Evolutionary conservation across 2,113 vertebrate species (phyloP), one percentile per base, ranked within the genome.

Genomic region (Ursus arctos): DNA sequence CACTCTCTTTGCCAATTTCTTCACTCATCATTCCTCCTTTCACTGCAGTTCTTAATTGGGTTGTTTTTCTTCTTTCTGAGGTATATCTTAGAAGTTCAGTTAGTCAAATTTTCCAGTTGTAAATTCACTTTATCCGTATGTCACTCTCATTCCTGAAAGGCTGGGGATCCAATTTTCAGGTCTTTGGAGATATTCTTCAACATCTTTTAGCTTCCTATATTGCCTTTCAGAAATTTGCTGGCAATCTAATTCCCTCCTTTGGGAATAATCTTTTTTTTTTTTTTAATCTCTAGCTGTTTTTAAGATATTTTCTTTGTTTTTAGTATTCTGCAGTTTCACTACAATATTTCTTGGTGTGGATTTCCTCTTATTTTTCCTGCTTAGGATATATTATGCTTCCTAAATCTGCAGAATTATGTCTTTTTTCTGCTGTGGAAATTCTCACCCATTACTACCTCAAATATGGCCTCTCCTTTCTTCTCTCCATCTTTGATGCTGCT

Each of bases 21-120:
- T 77, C 36, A 31, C 36, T 93, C 13, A 26, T 6, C 33, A 40
- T 93, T 82, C 14, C n/a, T 96, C 19, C 55, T 94, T 72, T 63
- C 51, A 51, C 67, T 91, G 49, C 13, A 67, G 28, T 55, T 83
- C 71, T 94, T 82, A 74, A 77, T 53, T n/a, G 51, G 57, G 31
- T 76, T 36, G 36, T 47, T 91, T 72, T 87, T 80, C 71, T 94
- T 96, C 65, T 86, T 93, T 47, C 72, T 86, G 81, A 91, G 85
- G 55, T 53, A 28, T 51, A 65, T 53, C 49, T 63, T 61, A 90
- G n/a, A 63, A 80, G 43, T 85, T 94, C 72, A 94, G 18, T 94
- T 81, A 80, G n/a, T 94, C n/a, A 80, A 40, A 53, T 53, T 10
- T 51, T 86, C 63, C 26, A 28, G 53, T 53, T 26, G 43, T 80